Percentiles rank a stretch among this genome's conserved stretches.
Evolutionary conservation across 1,140 invertebrate species (phyloP).

Genomic region (Polypedilum pembai): DNA sequence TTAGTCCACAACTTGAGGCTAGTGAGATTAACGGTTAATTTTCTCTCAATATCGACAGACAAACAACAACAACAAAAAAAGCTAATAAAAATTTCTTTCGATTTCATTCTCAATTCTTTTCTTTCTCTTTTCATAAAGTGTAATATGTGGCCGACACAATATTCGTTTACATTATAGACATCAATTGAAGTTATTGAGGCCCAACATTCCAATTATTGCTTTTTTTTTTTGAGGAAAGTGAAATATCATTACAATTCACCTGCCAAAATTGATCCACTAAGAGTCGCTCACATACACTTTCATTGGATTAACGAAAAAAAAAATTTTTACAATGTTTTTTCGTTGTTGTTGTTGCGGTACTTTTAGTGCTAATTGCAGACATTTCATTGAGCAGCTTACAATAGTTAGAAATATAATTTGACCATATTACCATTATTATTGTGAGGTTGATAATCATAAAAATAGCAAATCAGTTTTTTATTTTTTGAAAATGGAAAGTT

Average conservation of each 20-base stretch:
- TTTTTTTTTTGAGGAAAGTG: background rate
- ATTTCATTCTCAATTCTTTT: constrained; percentile 1
- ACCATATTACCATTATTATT: background rate
- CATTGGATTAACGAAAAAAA: background rate
- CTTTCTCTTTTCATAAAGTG: constrained; percentile 8
- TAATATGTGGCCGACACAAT: background rate
- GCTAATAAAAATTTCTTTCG: background rate
- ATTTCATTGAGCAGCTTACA: constrained; percentile 37
- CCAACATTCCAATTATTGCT: constrained; percentile 8
- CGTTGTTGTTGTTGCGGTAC: constrained; percentile 31
- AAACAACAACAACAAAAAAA: too few species aligned
- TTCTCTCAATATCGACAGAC: background rate
- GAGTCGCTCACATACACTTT: background rate
- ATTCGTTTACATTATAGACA: constrained; percentile 5
- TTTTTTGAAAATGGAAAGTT: too few species aligned
- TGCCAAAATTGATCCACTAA: background rate
- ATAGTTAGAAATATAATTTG: background rate
- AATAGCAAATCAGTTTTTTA: too few species aligned
- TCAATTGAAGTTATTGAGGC: constrained; percentile 1
- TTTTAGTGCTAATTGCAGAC: constrained; percentile 40
- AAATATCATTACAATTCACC: constrained; percentile 18
- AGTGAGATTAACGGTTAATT: constrained; percentile 6
- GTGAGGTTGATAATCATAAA: too few species aligned
- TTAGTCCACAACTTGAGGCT: constrained; percentile 28
- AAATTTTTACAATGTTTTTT: constrained; percentile 1